Conservation (phyloP, 1,140 invertebrate species). For the Calycopis cecrops region DNA sequence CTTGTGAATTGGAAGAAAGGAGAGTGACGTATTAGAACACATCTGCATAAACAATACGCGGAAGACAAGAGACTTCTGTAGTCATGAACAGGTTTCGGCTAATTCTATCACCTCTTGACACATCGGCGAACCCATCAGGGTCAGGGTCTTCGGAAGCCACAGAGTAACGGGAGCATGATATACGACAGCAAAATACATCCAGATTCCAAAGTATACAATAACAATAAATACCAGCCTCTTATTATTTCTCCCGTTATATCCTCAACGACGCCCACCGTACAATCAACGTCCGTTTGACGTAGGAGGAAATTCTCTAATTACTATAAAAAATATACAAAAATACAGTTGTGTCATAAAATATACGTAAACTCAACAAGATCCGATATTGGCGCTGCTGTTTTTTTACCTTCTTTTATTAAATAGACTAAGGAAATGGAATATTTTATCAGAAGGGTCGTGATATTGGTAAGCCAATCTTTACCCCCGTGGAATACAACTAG, state of each 20-base stretch:
- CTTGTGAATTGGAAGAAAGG: too few species aligned
- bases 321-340: neutral
- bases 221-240: conserved; percentile 6
- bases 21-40: too few species aligned
- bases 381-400: neutral
- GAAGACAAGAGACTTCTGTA: too few species aligned
- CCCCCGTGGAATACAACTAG: too few species aligned
- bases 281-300: neutral
- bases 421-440: conserved; percentile 9
- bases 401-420: conserved; percentile 8
- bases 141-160: too few species aligned
- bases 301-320: neutral
- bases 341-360: conserved; percentile 2
- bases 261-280: conserved; percentile 1
- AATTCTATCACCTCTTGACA: too few species aligned
- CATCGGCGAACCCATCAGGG: too few species aligned
- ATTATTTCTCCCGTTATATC: conserved; percentile 2
- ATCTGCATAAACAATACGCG: too few species aligned
- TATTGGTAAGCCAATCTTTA: conserved; percentile 6
- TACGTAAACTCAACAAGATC: neutral
- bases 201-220: neutral
- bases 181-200: neutral
- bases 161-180: conserved; percentile 1
- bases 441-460: conserved; percentile 11
- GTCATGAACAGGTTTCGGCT: too few species aligned